A percentile compares a stretch with the other conserved stretches of the same genome.
Evolutionary conservation across 2,888 invertebrate species (phyloP).

Genomic region (Parnassius mnemosyne): DNA sequence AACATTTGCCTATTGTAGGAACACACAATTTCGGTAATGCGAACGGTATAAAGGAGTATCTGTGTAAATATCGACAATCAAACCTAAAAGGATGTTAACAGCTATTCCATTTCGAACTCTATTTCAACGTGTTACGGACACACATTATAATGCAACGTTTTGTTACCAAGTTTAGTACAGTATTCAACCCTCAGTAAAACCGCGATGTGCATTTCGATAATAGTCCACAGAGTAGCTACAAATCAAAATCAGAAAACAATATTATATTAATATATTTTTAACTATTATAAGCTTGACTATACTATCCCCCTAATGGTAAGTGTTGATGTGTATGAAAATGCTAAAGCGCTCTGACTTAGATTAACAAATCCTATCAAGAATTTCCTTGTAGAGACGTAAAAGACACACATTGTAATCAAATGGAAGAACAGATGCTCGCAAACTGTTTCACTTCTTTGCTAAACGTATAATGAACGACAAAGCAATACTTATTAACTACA

Average conservation of each 20-base stretch:
- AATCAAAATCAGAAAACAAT: neutral
- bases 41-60: constrained; percentile 44
- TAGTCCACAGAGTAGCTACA: constrained; percentile 50
- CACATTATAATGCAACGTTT: constrained; percentile 20
- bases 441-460: too few species aligned
- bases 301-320: too few species aligned
- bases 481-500: too few species aligned
- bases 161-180: constrained; percentile 37
- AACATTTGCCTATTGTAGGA: constrained; percentile 4
- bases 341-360: too few species aligned
- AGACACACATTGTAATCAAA: too few species aligned
- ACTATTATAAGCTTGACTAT: neutral
- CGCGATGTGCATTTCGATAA: constrained; percentile 76
- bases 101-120: constrained; percentile 3
- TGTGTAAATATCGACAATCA: constrained; percentile 51
- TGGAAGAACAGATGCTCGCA: too few species aligned
- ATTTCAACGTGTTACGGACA: neutral
- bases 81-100: constrained; percentile 19
- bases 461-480: too few species aligned
- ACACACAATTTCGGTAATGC: constrained; percentile 60
- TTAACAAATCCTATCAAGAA: too few species aligned
- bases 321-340: too few species aligned
- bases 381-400: too few species aligned
- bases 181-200: constrained; percentile 72
- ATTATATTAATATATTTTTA: neutral